These are phyloP conservation scores for Chiroxiphia lanceolata DNA, from an alignment of 2,797 vertebrate species.

Conservation along the genomic window DNA sequence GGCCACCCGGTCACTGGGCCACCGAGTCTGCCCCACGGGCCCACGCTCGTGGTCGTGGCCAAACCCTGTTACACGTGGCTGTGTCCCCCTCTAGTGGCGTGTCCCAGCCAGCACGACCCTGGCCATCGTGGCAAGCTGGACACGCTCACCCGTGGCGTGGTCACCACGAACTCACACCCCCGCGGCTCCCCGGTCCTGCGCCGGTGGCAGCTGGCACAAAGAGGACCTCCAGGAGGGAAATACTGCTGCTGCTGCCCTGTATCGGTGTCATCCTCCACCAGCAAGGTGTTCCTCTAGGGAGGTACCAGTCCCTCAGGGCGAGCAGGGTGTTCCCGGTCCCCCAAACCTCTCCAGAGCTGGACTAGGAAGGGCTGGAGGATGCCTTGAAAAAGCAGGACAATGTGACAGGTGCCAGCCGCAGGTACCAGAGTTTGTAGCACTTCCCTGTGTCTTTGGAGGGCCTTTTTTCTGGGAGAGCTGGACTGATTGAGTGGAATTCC, in stretches of 20 bases:
- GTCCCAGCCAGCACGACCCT: background rate
- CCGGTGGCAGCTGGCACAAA: background rate
- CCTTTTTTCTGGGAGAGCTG: background rate
- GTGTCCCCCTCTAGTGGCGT: conserved; percentile 66
- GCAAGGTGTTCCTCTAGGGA: background rate
- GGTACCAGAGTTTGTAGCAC: background rate
- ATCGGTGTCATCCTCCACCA: fast-evolving
- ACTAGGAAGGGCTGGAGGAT: background rate
- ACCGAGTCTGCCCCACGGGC: background rate
- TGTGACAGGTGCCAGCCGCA: background rate
- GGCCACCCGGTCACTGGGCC: background rate
- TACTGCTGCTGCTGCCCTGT: background rate
- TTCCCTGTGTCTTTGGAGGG: background rate
- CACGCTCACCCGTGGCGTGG: fast-evolving
- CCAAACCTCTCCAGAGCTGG: background rate
- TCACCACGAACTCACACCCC: fast-evolving
- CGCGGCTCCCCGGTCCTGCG: fast-evolving
- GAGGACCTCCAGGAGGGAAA: background rate
- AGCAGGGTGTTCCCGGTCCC: background rate
- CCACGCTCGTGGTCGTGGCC: conserved; percentile 9
- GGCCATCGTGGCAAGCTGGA: fast-evolving
- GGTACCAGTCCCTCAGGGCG: fast-evolving
- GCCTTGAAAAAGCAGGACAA: background rate
- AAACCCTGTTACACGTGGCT: background rate
- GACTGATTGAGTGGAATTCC: background rate